Percentiles rank a stretch among this genome's conserved stretches.
Evolutionary conservation across 2,797 vertebrate genomes (phyloP).

Genomic region (Hafferia zeledoni): DNA sequence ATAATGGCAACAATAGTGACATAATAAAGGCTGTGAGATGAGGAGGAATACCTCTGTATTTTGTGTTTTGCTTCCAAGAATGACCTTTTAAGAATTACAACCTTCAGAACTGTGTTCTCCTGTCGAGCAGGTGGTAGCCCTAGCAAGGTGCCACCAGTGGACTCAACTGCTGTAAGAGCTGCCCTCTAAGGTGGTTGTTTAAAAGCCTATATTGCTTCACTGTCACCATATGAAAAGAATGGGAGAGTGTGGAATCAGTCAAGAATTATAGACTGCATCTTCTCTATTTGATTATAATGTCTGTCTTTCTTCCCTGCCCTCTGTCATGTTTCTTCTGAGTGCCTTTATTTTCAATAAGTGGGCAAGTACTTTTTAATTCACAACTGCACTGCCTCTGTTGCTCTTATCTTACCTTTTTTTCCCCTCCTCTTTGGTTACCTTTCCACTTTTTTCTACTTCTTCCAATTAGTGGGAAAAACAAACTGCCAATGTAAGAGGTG

Average conservation of each 20-base stretch:
- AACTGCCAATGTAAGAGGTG: not conserved
- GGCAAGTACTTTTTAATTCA: not conserved
- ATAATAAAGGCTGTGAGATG: not conserved
- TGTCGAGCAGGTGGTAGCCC: accelerated
- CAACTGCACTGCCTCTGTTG: not conserved
- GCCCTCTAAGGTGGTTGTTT: not conserved
- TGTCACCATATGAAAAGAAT: not conserved
- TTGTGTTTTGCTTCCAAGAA: not conserved
- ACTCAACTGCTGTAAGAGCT: not conserved
- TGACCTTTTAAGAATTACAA: not conserved
- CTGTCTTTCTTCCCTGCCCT: not conserved
- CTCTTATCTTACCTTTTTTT: not conserved
- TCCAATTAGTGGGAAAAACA: not conserved
- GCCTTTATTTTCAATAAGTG: not conserved
- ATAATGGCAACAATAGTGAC: not conserved
- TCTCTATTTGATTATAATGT: not conserved
- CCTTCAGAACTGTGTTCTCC: not conserved
- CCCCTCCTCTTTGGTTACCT: not conserved
- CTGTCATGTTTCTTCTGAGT: not conserved
- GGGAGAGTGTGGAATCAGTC: not conserved
- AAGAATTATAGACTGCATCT: not conserved
- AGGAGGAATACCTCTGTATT: not conserved
- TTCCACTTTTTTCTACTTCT: not conserved
- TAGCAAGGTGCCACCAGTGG: not conserved
- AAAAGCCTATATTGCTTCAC: not conserved